Evolutionary conservation across 2,113 vertebrate species (phyloP), one percentile per base, ranked within the genome.

Genomic region (Thryonomys swinderianus): DNA sequence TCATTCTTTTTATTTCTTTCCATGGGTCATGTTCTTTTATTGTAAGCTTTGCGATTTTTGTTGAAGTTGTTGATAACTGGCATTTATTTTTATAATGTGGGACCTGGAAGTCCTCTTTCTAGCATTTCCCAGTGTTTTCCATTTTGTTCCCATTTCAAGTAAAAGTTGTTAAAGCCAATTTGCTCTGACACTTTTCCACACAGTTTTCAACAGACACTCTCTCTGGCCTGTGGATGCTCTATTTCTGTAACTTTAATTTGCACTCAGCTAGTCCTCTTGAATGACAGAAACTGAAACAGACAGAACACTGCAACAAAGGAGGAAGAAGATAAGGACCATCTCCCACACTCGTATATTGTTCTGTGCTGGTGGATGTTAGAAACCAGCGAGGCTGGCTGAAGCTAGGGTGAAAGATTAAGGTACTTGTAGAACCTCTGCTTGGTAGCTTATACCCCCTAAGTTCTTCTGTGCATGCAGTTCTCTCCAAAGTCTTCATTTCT

Each of bases 201-300:
- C 12, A 62, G n/a, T 7, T 55, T 92, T 85, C n/a, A n/a, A 37
- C 16, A 64, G 80, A 67, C 25, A 34, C 11, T 45, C 27, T 76
- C 76, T 12, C 30, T 59, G 55, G 27, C n/a, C 12, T 48, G 23
- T 21, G 12, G 7, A 42, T 23, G 67, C 18, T 86, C 30, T 80
- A 32, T 42, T 61, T 71, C 21, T 91, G 14, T 82, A 69, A 14
- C 9, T 76, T 84, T 82, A 42, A 14, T 34, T 89, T 89, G 32
- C 32, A 59, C 30, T 82, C 20, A 53, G 69, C 76, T 80, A 93
- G 86, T 66, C 32, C n/a, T 79, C 11, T 91, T 82, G 30, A 96
- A 62, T 64, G 4, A 8, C 34, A 69, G 53, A 37, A 82, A 12
- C 20, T 55, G 11, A 81, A 85, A 81, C 27, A 88, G 42, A 79